Evolutionary conservation across 2,113 vertebrate genomes (phyloP).

Genomic region (Rhea pennata): DNA sequence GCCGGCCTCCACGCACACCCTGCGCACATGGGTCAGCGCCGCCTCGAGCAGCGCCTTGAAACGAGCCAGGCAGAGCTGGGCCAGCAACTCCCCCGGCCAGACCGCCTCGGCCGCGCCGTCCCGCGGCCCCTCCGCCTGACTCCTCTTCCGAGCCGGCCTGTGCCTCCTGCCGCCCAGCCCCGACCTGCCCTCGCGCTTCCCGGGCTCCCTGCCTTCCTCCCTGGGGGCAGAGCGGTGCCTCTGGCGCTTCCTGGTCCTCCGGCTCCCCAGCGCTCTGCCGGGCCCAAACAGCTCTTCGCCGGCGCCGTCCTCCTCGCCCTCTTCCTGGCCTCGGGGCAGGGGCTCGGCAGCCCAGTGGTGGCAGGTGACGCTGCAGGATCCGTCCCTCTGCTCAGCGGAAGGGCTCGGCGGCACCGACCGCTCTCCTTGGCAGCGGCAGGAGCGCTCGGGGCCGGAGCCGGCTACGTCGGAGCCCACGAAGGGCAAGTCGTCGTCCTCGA

Average conservation of each 20-base stretch:
- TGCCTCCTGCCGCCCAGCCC: constrained; percentile 76
- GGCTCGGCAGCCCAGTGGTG: constrained; percentile 43
- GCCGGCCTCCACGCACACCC: constrained; percentile 81
- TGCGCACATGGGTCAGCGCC: constrained; percentile 45
- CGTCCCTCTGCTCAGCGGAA: constrained; percentile 7
- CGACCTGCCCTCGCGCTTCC: constrained; percentile 38
- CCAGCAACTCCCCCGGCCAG: constrained; percentile 78
- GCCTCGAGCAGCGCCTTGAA: constrained; percentile 85
- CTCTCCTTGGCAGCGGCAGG: constrained; percentile 45
- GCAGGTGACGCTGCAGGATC: constrained; percentile 48
- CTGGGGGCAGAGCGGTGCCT: constrained; percentile 49
- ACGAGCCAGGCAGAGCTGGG: constrained; percentile 83
- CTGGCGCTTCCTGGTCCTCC: constrained; percentile 47
- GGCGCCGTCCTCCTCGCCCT: not conserved
- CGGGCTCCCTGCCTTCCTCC: not conserved
- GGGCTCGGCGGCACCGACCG: not conserved
- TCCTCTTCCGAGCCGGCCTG: constrained; percentile 81
- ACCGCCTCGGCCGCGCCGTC: constrained; percentile 69
- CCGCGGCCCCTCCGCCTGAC: constrained; percentile 77
- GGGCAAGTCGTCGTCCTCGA: not conserved
- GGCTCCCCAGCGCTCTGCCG: constrained; percentile 17
- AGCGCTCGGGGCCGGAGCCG: constrained; percentile 6
- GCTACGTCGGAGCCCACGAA: not conserved
- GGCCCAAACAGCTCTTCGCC: constrained; percentile 29
- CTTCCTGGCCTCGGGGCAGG: constrained; percentile 38